Conservation (phyloP, 2,797 vertebrate genomes). For the Alauda arvensis region DNA sequence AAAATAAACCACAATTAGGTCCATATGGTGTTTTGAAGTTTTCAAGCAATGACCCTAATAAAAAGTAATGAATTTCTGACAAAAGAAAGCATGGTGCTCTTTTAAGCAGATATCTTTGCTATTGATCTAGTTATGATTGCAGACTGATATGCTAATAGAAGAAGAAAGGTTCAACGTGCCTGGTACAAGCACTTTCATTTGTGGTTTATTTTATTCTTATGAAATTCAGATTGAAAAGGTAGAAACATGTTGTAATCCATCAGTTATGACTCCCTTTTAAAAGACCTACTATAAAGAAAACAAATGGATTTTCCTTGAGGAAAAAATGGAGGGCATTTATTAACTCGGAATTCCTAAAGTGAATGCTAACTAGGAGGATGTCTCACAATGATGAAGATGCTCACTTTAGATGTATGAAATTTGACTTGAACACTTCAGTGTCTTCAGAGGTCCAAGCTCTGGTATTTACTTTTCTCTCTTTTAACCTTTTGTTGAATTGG, state of each 20-base stretch:
- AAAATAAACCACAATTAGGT: conserved; percentile 87
- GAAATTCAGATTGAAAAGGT: conserved; percentile 70
- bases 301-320: conserved; percentile 42
- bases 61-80: conserved; percentile 87
- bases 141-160: conserved; percentile 73
- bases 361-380: not conserved
- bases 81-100: conserved; percentile 76
- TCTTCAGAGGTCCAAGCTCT: not conserved
- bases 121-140: conserved; percentile 78
- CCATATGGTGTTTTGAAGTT: conserved; percentile 91
- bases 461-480: not conserved
- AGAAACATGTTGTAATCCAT: conserved; percentile 66
- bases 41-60: conserved; percentile 85
- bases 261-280: conserved; percentile 60
- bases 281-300: conserved; percentile 61
- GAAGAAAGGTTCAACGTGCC: conserved; percentile 65
- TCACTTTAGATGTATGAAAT: not conserved
- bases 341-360: conserved; percentile 36
- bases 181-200: conserved; percentile 71
- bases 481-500: not conserved
- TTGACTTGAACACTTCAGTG: not conserved
- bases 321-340: conserved; percentile 32
- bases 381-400: not conserved
- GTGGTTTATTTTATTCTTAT: conserved; percentile 68
- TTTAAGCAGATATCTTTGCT: conserved; percentile 76